Percentiles rank a stretch among this genome's conserved stretches.
Evolutionary conservation across 1,140 invertebrate species (phyloP).

Genomic region (Eciton burchellii): DNA sequence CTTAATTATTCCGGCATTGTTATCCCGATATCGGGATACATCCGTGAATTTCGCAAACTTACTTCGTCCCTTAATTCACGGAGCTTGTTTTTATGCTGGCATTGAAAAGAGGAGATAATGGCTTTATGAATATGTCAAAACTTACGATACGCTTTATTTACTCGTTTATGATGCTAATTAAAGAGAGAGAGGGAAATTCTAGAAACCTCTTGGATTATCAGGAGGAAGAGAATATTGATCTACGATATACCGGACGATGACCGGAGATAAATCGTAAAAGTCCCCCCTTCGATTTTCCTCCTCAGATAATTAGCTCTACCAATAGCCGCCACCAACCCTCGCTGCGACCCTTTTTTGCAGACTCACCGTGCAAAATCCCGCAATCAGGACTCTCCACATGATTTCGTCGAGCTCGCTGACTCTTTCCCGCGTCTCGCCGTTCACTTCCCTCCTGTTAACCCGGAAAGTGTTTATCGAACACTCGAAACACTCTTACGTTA

Average conservation of each 20-base stretch:
- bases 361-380: slow-evolving; percentile 81
- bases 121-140: neutral
- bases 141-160: neutral
- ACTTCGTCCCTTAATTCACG: neutral
- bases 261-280: neutral
- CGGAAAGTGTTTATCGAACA: slow-evolving; percentile 41
- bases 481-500: slow-evolving; percentile 56
- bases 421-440: slow-evolving; percentile 26
- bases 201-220: no score
- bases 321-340: neutral
- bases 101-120: neutral
- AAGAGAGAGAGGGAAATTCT: no score
- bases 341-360: neutral
- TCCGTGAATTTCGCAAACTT: neutral
- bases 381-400: slow-evolving; percentile 82
- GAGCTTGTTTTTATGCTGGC: neutral
- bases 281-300: neutral
- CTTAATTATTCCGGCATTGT: neutral
- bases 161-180: no score
- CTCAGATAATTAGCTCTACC: neutral
- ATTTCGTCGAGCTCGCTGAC: slow-evolving; percentile 48
- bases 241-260: no score
- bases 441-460: slow-evolving; percentile 12
- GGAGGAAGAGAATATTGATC: neutral
- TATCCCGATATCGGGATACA: neutral